Conservation (phyloP, 2,113 vertebrate species). For the Hystrix cristata region DNA sequence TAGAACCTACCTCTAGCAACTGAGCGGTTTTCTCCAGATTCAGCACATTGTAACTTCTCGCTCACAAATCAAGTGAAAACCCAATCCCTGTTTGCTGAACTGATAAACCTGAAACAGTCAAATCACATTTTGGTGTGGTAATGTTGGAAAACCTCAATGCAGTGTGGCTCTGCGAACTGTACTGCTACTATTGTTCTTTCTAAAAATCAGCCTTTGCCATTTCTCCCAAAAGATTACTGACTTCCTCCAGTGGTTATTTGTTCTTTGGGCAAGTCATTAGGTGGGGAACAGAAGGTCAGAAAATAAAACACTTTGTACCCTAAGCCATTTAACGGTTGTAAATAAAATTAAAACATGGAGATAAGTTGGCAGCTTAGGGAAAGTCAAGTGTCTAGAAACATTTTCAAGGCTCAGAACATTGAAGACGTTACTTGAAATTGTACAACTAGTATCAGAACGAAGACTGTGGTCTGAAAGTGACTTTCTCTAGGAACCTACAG, state of each 20-base stretch:
- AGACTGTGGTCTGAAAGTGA: not conserved
- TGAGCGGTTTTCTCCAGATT: not conserved
- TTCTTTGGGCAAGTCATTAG: constrained; percentile 71
- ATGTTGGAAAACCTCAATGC: constrained; percentile 32
- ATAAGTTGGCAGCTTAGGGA: constrained; percentile 33
- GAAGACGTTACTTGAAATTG: constrained; percentile 71
- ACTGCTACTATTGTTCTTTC: not conserved
- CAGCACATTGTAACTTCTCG: not conserved
- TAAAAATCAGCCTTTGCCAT: constrained; percentile 39
- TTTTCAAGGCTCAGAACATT: constrained; percentile 54
- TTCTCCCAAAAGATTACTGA: constrained; percentile 4
- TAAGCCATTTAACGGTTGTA: constrained; percentile 63
- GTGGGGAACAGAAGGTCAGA: constrained; percentile 66
- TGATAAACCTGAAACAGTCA: not conserved
- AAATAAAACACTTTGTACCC: constrained; percentile 56
- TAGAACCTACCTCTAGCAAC: not conserved
- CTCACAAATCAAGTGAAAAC: not conserved
- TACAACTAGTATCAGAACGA: not conserved
- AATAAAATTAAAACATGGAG: constrained; percentile 74
- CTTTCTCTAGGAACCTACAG: not conserved
- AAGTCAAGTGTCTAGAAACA: constrained; percentile 47
- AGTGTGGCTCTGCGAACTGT: not conserved
- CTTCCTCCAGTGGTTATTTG: constrained; percentile 48
- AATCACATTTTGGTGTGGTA: not conserved
- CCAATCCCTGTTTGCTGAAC: not conserved